These are phyloP conservation scores for Chrysopilus asiliformis DNA, from an alignment of 2,888 invertebrate species.

Conservation along the genomic window DNA sequence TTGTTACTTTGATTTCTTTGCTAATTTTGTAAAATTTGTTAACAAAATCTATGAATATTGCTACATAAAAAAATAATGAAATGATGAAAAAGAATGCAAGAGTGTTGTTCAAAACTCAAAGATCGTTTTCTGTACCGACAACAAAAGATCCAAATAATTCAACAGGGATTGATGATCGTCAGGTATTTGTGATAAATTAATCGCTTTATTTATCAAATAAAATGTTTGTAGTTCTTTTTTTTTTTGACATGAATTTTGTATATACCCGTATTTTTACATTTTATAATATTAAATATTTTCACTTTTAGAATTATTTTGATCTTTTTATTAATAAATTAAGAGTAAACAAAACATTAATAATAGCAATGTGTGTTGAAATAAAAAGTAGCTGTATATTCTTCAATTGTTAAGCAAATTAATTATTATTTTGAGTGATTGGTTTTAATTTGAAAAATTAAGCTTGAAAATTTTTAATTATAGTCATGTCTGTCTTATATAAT, in stretches of 20 bases:
- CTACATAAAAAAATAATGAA: slow-evolving; percentile 11
- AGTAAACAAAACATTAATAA: no score
- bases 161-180: slow-evolving; percentile 35
- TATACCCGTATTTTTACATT: background rate
- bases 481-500: no score
- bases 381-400: no score
- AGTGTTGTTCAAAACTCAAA: slow-evolving; percentile 81
- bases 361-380: no score
- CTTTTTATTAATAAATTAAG: background rate
- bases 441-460: no score
- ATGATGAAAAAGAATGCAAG: slow-evolving; percentile 41
- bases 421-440: no score
- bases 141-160: slow-evolving; percentile 55
- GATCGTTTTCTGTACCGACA: slow-evolving; percentile 85
- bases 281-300: background rate
- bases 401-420: no score
- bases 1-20: no score
- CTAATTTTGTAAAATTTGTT: no score
- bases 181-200: slow-evolving; percentile 32
- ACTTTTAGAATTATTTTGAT: background rate
- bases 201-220: slow-evolving; percentile 9
- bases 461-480: no score
- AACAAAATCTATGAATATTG: no score
- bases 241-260: background rate
- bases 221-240: slow-evolving; percentile 10